Evolutionary conservation across 2,888 invertebrate genomes (phyloP), one percentile per base, ranked within the genome.

Genomic region (Thereva nobilitata): DNA sequence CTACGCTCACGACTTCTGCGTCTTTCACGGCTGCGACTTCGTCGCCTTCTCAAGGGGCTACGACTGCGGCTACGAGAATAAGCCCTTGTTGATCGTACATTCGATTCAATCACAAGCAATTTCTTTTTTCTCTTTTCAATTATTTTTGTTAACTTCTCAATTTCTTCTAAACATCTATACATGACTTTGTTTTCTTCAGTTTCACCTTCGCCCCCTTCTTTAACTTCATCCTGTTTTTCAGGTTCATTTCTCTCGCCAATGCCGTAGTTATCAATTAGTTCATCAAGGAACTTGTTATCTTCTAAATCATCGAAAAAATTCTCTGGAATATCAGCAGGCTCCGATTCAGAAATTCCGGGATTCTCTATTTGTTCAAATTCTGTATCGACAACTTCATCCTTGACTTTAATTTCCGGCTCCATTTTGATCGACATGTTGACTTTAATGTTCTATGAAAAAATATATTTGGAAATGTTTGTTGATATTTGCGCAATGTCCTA

Each of bases 281-380:
- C 56, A 38, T 68, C 50, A 0, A 68, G 9, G 9, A 63, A 66
- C 12, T 66, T 38, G 8, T 63, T 37, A 12, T 68, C 63, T 7
- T 54, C 56, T 9, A 68, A 42, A 10, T 66, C 66, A 41, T 66
- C 61, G 12, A 68, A 68, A 54, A 66, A 68, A 47, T 63, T 59
- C n/a, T 66, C 68, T 3, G 68, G 66, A 37, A 68, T 47, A 4
- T 68, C 57, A 23, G 42, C 56, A 3, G 64, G 64, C 6, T 64
- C 64, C 2, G 52, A 8, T 9, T 64, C 53, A 6, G 45, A 35
- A 7, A 7, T 9, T 3, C 5, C 10, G 8, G 37, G n/a, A 23
- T 23, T 23, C 23, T 23, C 23, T 34, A 53, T 23, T 37, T 44
- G 42, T 4, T 63, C 64, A n/a, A 53, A 64, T 37, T 42, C 64